These are phyloP conservation scores for Ichneumoninae sp. DNA, from an alignment of 2,888 invertebrate species.

Conservation along the genomic window DNA sequence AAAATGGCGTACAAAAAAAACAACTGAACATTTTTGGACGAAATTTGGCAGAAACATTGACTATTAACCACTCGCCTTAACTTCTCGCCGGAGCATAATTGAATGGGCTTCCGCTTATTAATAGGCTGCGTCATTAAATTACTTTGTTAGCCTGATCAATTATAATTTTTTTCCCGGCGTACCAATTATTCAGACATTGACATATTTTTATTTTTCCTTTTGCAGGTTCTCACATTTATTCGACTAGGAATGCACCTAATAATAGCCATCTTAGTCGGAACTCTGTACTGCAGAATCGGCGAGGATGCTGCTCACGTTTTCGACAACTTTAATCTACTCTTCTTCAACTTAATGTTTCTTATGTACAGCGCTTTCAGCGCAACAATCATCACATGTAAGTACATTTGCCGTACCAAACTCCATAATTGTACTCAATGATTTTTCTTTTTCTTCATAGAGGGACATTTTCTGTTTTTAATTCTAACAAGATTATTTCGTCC, in stretches of 20 bases:
- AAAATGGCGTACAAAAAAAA: too few relatives aligned
- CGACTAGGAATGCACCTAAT: constrained; percentile 91
- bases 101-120: background rate
- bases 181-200: background rate
- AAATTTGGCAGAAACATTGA: too few relatives aligned
- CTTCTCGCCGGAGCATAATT: background rate
- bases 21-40: too few relatives aligned
- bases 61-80: too few relatives aligned
- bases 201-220: background rate
- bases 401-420: background rate
- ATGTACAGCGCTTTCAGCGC: constrained; percentile 98
- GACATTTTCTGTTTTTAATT: background rate
- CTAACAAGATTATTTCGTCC: background rate
- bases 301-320: constrained; percentile 92
- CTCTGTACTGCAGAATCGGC: constrained; percentile 94
- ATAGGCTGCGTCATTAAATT: background rate
- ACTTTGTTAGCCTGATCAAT: background rate
- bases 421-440: constrained; percentile 7
- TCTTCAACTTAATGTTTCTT: constrained; percentile 96
- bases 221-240: constrained; percentile 90
- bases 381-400: constrained; percentile 95
- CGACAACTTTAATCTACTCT: constrained; percentile 95
- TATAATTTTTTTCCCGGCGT: background rate
- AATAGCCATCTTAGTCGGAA: constrained; percentile 93
- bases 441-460: background rate